Evolutionary conservation across 2,888 invertebrate genomes (phyloP), one percentile per base, ranked within the genome.

Genomic region (Idaea biselata): DNA sequence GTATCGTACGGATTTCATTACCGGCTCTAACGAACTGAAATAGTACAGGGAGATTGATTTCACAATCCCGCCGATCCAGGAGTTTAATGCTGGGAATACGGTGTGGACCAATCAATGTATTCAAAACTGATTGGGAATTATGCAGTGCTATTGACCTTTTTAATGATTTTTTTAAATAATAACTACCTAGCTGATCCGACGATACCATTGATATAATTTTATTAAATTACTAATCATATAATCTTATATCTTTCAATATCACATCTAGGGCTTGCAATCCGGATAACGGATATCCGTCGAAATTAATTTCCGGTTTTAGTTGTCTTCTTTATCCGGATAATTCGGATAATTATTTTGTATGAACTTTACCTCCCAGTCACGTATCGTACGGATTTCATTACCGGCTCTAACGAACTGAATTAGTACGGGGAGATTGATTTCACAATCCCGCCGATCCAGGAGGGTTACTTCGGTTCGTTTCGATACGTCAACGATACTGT

Each of bases 1-100:
- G 85, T 82, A 75, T 78, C 76, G 76, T 73, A 77, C 79, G 76
- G 74, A 82, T 86, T 86, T 84, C 82, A 85, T 85, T 85, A 84
- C 79, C 65, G 70, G 67, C 73, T 71, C 82, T 86, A 86, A 87
- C 85, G 82, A 84, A 83, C 83, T 80, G 80, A 70, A 73, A 77
- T 77, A 73, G 73, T 71, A 71, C 75, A 70, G 74, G 74, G 73
- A 73, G 76, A 81, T 79, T 79, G 80, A 80, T 81, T 82, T 79
- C 75, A 79, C 74, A 77, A 75, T 74, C 62, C 66, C 55, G 58
- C 44, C 44, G 44, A 11, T 44, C 44, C 44, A 1, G 44, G 44
- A 14, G 11, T 44, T 11, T 44, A 44, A 44, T 44, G 11, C 44
- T 11, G 44, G 14, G 14, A 44, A 44, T 11, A 6, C 11, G 44